A percentile compares a stretch with the other conserved stretches of the same genome.
phyloP scores from a whole-genome alignment of 2,797 vertebrate genomes.

The Craterocephalus amniculus region DNA sequence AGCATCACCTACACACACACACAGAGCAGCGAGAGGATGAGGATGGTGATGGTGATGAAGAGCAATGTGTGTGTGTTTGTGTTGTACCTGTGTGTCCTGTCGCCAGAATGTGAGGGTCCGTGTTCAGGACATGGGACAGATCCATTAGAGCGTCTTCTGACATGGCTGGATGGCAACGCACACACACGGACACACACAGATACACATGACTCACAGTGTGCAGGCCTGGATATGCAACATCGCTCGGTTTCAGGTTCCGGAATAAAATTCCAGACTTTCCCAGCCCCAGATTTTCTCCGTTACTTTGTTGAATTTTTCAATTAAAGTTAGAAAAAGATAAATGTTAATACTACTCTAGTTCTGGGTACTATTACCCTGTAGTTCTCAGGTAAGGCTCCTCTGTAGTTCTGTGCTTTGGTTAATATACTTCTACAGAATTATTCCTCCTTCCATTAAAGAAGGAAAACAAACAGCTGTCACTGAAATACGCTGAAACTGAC shows the following conservation, averaged over 20 bases:
- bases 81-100: slow-evolving; percentile 90
- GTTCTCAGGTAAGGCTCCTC: no score
- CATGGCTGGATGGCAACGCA: slow-evolving; percentile 78
- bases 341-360: no score
- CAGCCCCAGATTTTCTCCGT: no score
- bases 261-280: background rate
- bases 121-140: slow-evolving; percentile 92
- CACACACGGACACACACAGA: slow-evolving; percentile 25
- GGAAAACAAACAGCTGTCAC: no score
- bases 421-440: no score
- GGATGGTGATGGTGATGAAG: slow-evolving; percentile 4
- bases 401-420: no score
- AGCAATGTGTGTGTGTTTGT: background rate
- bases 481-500: no score
- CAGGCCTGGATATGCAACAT: background rate
- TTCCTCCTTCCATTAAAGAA: no score
- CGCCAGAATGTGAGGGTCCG: slow-evolving; percentile 94
- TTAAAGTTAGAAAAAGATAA: no score
- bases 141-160: slow-evolving; percentile 89
- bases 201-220: background rate
- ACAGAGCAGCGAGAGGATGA: background rate
- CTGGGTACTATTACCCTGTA: no score
- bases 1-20: background rate
- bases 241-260: background rate
- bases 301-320: no score